A percentile compares a stretch with the other conserved stretches of the same genome.
phyloP scores from a whole-genome alignment of 2,888 invertebrate genomes.

The Andrena hattorfiana region DNA sequence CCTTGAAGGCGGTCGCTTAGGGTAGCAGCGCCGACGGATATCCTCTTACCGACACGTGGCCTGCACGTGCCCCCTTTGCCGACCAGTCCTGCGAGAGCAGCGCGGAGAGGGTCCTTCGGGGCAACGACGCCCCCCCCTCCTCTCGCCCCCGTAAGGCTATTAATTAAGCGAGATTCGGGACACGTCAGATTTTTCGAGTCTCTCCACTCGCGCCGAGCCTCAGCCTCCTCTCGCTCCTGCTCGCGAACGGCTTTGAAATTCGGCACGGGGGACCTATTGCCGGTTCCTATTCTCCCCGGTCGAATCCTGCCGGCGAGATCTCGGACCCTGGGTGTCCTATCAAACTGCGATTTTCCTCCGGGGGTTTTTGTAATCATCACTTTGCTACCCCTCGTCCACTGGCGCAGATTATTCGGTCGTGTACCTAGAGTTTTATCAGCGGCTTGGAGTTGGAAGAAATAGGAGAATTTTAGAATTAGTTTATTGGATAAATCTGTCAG shows the following conservation, averaged over 20 bases:
- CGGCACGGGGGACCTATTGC: constrained; percentile 47
- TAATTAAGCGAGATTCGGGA: constrained; percentile 83
- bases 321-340: background rate
- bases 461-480: no score
- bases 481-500: no score
- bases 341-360: background rate
- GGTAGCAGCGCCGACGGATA: constrained; percentile 80
- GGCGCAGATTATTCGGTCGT: no score
- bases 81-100: constrained; percentile 68
- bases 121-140: constrained; percentile 36
- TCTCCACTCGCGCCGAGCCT: constrained; percentile 48
- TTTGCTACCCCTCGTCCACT: no score
- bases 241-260: constrained; percentile 63
- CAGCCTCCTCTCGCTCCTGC: background rate
- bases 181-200: constrained; percentile 78
- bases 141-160: constrained; percentile 77
- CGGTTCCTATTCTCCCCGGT: constrained; percentile 19
- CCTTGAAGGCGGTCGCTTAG: constrained; percentile 65
- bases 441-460: no score
- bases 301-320: background rate
- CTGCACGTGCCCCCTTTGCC: constrained; percentile 82
- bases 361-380: no score
- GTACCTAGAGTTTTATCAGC: no score
- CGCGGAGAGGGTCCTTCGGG: constrained; percentile 66
- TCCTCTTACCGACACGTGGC: constrained; percentile 85